Percentiles rank a stretch among this genome's conserved stretches.
These are phyloP conservation scores for Chloroclysta siterata DNA, from an alignment of 2,888 invertebrate genomes.

Conservation along the genomic window DNA sequence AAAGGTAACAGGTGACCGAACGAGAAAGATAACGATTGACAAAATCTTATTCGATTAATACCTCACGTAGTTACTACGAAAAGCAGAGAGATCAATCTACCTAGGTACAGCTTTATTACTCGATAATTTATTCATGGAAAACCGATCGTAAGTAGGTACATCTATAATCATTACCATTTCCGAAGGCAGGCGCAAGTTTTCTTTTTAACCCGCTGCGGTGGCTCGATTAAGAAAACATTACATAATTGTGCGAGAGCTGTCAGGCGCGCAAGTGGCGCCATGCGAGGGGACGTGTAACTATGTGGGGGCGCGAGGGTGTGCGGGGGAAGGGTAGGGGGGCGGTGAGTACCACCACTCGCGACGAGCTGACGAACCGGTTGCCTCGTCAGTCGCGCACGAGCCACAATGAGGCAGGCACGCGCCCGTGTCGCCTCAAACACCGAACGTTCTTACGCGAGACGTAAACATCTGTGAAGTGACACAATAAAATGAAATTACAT, in stretches of 20 bases:
- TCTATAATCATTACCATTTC: slow-evolving; percentile 54
- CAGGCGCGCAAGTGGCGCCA: slow-evolving; percentile 80
- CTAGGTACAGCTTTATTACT: no score
- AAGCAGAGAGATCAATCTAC: no score
- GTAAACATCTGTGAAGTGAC: slow-evolving; percentile 78
- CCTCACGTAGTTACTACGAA: no score
- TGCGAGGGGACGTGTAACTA: slow-evolving; percentile 79
- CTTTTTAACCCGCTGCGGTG: slow-evolving; percentile 69
- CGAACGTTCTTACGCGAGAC: slow-evolving; percentile 67
- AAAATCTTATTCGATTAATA: no score
- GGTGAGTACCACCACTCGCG: slow-evolving; percentile 72
- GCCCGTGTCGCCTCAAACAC: slow-evolving; percentile 64
- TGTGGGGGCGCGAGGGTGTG: slow-evolving; percentile 67
- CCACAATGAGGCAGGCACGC: slow-evolving; percentile 75
- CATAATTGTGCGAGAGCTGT: slow-evolving; percentile 79
- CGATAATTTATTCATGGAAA: slow-evolving; percentile 40
- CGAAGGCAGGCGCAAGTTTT: slow-evolving; percentile 51
- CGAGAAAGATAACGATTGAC: no score
- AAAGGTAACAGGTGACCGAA: no score
- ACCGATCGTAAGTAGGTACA: slow-evolving; percentile 13
- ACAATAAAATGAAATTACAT: slow-evolving; percentile 56
- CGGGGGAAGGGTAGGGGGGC: slow-evolving; percentile 68
- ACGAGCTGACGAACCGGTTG: slow-evolving; percentile 61
- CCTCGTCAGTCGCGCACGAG: slow-evolving; percentile 73
- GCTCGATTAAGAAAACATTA: slow-evolving; percentile 83